phyloP scores from a whole-genome alignment of 2,888 invertebrate species.

The Crepidodera aurea region DNA sequence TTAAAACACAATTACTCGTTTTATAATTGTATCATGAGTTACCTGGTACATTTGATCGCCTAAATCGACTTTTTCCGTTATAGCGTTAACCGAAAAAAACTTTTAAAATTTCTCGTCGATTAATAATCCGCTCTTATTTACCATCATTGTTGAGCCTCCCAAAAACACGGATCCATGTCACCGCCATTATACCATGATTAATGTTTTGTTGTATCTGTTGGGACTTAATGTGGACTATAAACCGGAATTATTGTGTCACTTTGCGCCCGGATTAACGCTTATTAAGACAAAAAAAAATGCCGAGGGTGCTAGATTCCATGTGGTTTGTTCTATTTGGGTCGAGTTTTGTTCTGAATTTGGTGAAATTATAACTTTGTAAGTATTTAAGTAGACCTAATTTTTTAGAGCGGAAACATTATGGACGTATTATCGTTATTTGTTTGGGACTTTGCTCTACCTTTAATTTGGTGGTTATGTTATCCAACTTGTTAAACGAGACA shows the following conservation, averaged over 20 bases:
- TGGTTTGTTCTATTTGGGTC: neutral
- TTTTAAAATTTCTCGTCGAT: neutral
- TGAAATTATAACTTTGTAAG: neutral
- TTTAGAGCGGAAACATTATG: too few species aligned
- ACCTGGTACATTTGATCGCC: too few species aligned
- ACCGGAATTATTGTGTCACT: slow-evolving; percentile 38
- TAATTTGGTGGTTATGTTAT: too few species aligned
- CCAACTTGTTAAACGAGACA: too few species aligned
- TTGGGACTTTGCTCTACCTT: too few species aligned
- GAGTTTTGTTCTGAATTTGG: neutral
- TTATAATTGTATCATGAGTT: too few species aligned
- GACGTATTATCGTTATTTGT: too few species aligned
- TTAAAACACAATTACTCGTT: too few species aligned
- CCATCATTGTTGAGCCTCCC: slow-evolving; percentile 2
- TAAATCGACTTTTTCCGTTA: too few species aligned
- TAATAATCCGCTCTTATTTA: slow-evolving; percentile 8
- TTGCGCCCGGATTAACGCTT: slow-evolving; percentile 26
- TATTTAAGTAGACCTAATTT: neutral
- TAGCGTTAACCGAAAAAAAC: neutral
- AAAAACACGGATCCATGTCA: slow-evolving; percentile 41
- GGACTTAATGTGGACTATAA: slow-evolving; percentile 43
- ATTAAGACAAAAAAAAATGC: slow-evolving; percentile 27
- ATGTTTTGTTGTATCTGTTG: slow-evolving; percentile 42
- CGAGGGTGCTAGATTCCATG: slow-evolving; percentile 8
- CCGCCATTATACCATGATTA: slow-evolving; percentile 41